Percentiles rank a stretch among this genome's conserved stretches.
Conservation (phyloP, 2,797 vertebrate species). For the Syncerus caffer region DNA sequence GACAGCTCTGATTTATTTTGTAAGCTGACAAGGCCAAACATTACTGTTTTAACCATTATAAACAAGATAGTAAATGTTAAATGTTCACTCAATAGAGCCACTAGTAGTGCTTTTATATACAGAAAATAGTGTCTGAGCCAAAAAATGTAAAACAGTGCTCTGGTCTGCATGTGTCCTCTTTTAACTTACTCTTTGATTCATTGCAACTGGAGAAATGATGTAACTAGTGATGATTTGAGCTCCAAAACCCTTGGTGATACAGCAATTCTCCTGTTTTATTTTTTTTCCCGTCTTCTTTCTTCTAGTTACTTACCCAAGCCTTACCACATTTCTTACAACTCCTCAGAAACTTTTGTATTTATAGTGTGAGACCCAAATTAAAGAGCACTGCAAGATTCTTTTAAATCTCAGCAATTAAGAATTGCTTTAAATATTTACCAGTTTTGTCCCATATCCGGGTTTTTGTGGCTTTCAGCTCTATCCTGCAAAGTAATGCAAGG, state of each 20-base stretch:
- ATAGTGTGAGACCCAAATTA: neutral
- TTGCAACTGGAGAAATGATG: constrained; percentile 28
- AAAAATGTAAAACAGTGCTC: constrained; percentile 48
- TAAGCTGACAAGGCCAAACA: constrained; percentile 54
- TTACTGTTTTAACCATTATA: constrained; percentile 61
- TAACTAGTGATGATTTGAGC: neutral
- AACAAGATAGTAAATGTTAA: constrained; percentile 75
- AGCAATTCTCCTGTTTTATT: neutral
- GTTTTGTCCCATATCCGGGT: constrained; percentile 6
- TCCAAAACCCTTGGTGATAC: neutral
- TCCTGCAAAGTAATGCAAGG: neutral
- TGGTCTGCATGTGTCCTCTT: constrained; percentile 45
- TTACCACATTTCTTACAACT: constrained; percentile 8
- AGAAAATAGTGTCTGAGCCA: constrained; percentile 56
- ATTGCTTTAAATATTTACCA: constrained; percentile 48
- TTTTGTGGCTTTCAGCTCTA: neutral
- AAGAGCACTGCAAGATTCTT: neutral
- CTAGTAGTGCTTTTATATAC: constrained; percentile 70
- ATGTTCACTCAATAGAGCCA: constrained; percentile 62
- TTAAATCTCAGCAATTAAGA: constrained; percentile 7
- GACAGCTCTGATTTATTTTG: constrained; percentile 71
- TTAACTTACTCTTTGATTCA: constrained; percentile 57
- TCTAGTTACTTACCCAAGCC: neutral
- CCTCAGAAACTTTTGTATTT: constrained; percentile 33
- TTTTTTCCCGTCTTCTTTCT: neutral